Conservation (phyloP, 2,113 vertebrate species). For the Carassius carassius region DNA sequence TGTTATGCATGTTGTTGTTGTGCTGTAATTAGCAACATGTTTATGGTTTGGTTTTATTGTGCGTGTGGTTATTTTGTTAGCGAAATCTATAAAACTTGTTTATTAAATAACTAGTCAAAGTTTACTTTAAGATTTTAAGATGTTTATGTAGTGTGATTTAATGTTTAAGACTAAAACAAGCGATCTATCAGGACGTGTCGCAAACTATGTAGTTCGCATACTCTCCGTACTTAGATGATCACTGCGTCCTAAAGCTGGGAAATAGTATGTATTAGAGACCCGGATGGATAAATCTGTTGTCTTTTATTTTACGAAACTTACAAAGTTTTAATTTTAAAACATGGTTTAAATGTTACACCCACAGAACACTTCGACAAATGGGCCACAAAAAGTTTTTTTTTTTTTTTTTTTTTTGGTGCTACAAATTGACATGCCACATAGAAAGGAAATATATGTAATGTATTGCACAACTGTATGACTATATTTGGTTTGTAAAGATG, state of each 20-base stretch:
- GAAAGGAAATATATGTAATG: background rate
- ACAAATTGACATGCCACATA: background rate
- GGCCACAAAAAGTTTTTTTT: background rate
- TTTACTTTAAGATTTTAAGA: background rate
- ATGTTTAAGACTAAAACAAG: background rate
- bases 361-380: background rate
- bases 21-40: background rate
- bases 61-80: background rate
- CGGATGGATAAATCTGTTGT: background rate
- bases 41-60: background rate
- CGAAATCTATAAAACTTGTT: background rate
- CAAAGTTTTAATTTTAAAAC: background rate
- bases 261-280: background rate
- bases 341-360: background rate
- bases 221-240: background rate
- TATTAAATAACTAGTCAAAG: background rate
- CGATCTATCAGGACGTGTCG: background rate
- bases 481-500: too few species aligned
- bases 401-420: too few species aligned
- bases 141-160: too few species aligned
- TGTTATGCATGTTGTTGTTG: background rate
- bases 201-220: background rate
- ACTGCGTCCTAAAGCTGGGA: background rate
- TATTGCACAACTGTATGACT: too few species aligned
- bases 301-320: background rate